These are phyloP conservation scores for Ricordea florida DNA, from an alignment of 92 coral and sea anemone genomes.

Conservation along the genomic window DNA sequence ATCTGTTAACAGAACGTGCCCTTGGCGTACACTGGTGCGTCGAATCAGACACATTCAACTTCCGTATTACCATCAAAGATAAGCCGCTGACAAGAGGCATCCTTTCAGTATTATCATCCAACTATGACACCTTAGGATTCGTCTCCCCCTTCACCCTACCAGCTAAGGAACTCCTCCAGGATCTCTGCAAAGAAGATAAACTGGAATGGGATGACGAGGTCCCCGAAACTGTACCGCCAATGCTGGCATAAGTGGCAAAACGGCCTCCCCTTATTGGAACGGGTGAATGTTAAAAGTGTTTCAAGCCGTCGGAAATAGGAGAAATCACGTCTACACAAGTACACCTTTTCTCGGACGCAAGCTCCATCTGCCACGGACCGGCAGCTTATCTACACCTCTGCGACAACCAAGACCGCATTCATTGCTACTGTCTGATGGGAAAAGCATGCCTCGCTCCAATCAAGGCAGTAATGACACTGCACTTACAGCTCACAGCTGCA, in stretches of 20 bases:
- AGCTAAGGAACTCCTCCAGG: slow-evolving; percentile 58
- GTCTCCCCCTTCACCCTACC: slow-evolving; percentile 53
- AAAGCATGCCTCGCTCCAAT: slow-evolving; percentile 67
- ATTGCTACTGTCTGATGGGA: slow-evolving; percentile 64
- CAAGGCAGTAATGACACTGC: slow-evolving; percentile 57
- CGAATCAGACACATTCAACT: slow-evolving; percentile 50
- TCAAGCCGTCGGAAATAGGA: slow-evolving; percentile 60
- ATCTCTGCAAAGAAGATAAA: slow-evolving; percentile 38
- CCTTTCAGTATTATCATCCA: slow-evolving; percentile 49
- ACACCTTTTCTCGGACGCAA: slow-evolving; percentile 74
- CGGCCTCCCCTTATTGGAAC: slow-evolving; percentile 48
- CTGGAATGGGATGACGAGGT: slow-evolving; percentile 76
- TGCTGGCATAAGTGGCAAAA: slow-evolving; percentile 68
- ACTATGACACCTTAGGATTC: slow-evolving; percentile 62
- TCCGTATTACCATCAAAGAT: slow-evolving; percentile 31
- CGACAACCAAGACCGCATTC: slow-evolving; percentile 36
- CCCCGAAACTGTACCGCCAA: slow-evolving; percentile 30
- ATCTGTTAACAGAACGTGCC: slow-evolving; percentile 51
- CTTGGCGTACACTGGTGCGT: slow-evolving; percentile 67
- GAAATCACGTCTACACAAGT: slow-evolving; percentile 57
- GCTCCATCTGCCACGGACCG: slow-evolving; percentile 57
- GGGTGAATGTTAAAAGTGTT: slow-evolving; percentile 37
- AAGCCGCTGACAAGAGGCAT: slow-evolving; percentile 69
- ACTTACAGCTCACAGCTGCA: too few species aligned
- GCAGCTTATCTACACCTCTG: slow-evolving; percentile 57